A percentile compares a stretch with the other conserved stretches of the same genome.
phyloP scores from a whole-genome alignment of 2,888 invertebrate species.

The Euplagia quadripunctaria region DNA sequence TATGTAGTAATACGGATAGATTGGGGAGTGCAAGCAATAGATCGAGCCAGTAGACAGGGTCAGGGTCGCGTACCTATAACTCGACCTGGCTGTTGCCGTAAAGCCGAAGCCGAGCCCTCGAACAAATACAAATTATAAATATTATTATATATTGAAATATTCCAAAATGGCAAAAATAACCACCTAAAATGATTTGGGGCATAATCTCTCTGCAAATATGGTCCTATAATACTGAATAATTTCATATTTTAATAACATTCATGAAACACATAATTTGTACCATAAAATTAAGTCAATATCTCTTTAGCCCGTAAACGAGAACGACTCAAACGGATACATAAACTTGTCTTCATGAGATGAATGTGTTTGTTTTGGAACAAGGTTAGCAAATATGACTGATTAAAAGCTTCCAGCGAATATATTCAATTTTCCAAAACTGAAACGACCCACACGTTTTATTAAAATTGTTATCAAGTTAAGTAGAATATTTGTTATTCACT shows the following conservation, averaged over 20 bases:
- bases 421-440: slow-evolving; percentile 23
- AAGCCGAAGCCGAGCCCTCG: neutral
- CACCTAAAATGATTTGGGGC: neutral
- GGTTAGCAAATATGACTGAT: neutral
- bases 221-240: neutral
- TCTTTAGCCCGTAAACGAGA: neutral
- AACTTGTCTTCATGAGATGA: neutral
- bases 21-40: too few relatives aligned
- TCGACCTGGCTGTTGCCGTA: neutral
- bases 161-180: neutral
- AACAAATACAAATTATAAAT: too few relatives aligned
- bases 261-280: slow-evolving; percentile 1
- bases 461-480: slow-evolving; percentile 25
- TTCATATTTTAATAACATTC: slow-evolving; percentile 10
- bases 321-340: neutral
- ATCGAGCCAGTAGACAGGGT: too few relatives aligned
- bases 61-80: too few relatives aligned
- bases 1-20: too few relatives aligned
- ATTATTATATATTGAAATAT: neutral
- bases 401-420: slow-evolving; percentile 2
- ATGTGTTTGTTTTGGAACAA: slow-evolving; percentile 3
- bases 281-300: slow-evolving; percentile 1
- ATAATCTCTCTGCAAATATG: neutral
- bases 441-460: slow-evolving; percentile 20
- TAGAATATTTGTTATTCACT: slow-evolving; percentile 15